Evolutionary conservation across 1,140 invertebrate genomes (phyloP), one percentile per base, ranked within the genome.

Genomic region (Drosophila ohnishii): DNA sequence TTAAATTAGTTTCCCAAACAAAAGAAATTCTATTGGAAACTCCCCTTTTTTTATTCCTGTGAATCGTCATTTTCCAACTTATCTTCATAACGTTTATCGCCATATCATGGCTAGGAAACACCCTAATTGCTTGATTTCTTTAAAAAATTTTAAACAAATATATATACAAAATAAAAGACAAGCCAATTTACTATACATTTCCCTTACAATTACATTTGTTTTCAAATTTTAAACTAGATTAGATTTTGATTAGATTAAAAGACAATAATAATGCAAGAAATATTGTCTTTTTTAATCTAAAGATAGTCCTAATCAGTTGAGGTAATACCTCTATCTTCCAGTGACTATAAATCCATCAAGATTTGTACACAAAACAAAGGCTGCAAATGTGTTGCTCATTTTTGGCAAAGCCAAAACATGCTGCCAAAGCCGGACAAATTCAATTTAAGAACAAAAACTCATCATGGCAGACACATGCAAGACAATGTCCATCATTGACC

Each of bases 401-500:
- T 7, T 56, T 1, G 2, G 6, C 19, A 14, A 53, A 25, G 44
- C 19, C 16, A 16, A 13, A 40, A 22, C 19, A 28, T 57, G 32
- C 16, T 28, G 37, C 22, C 22, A 16, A 63, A 34, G 37, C 14
- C 22, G 37, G 19, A n/a, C 56, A 64, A 64, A 61, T 64, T 64
- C 25, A 64, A 61, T 64, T 64, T 64, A n/a, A 14, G 47, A 35
- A 66, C 40, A 65, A 45, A 67, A 66, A 69, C 37, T 35, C 47
- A 55, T 66, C 47, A 16, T 9, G 50, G 25, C 34, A 11, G 51
- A 58, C 50, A 69, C 67, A 70, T 39, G 69, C 44, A 50, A 40
- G 42, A 71, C 67, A 71, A 70, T 58, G 67, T 70, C 69, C 69
- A 72, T 71, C 66, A 71, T 59, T 59, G 67, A 40, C 35, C 35